Conservation (phyloP, 1,140 invertebrate genomes). For the Sycobia sp. region DNA sequence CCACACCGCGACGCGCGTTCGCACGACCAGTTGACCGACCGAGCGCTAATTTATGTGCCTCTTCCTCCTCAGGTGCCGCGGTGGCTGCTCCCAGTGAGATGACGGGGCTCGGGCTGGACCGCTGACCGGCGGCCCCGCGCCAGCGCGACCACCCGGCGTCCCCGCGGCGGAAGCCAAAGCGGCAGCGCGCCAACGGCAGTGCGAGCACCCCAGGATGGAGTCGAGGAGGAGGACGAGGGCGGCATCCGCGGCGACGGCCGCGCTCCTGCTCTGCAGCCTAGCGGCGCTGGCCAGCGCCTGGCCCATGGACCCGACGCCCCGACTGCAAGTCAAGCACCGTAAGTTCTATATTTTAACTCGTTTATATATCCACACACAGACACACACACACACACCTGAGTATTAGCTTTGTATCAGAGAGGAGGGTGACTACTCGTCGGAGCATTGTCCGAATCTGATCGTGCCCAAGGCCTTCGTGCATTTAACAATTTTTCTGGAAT, state of each 20-base stretch:
- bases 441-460: too few species aligned
- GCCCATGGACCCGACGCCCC: slow-evolving; percentile 53
- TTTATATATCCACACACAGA: too few species aligned
- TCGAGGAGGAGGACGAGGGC: neutral
- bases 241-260: neutral
- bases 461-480: too few species aligned
- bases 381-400: too few species aligned
- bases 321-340: slow-evolving; percentile 55
- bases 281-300: slow-evolving; percentile 39
- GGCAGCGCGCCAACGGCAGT: slow-evolving; percentile 25
- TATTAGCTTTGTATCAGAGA: too few species aligned
- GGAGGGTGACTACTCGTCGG: too few species aligned
- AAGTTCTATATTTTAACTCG: slow-evolving; percentile 41
- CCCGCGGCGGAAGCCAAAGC: slow-evolving; percentile 20
- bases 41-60: too few species aligned
- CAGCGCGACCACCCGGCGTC: neutral
- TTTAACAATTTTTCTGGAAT: too few species aligned
- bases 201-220: slow-evolving; percentile 6
- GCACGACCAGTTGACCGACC: too few species aligned
- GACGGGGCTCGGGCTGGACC: slow-evolving; percentile 16
- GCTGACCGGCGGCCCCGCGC: slow-evolving; percentile 41
- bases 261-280: slow-evolving; percentile 4
- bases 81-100: neutral
- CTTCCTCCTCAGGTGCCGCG: slow-evolving; percentile 8
- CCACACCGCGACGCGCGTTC: too few species aligned